A percentile compares a stretch with the other conserved stretches of the same genome.
Conservation (phyloP, 2,888 invertebrate species). For the Heliconius aoede region DNA sequence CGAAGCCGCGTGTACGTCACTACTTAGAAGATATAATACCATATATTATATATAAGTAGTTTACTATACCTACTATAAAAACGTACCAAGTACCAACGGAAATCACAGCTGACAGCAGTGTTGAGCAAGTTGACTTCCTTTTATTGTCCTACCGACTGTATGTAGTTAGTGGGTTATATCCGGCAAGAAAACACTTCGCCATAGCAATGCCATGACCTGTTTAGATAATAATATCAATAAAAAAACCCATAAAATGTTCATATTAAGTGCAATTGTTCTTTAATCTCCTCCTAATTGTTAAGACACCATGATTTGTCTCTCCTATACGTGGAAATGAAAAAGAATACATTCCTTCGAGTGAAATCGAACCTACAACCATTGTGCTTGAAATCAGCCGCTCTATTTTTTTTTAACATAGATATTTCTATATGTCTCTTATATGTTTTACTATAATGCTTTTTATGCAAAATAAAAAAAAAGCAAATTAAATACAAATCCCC, state of each 20-base stretch:
- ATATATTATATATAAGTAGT: background rate
- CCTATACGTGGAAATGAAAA: background rate
- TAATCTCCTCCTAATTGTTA: background rate
- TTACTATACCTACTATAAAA: background rate
- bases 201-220: background rate
- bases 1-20: too few species aligned
- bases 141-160: slow-evolving; percentile 53
- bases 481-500: background rate
- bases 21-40: background rate
- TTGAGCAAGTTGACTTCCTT: slow-evolving; percentile 49
- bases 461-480: background rate
- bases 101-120: slow-evolving; percentile 32
- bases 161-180: slow-evolving; percentile 51
- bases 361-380: too few species aligned
- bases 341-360: too few species aligned
- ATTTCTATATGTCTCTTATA: too few species aligned
- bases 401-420: too few species aligned
- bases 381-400: too few species aligned
- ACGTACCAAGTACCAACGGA: slow-evolving; percentile 15
- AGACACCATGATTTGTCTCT: background rate
- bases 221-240: background rate
- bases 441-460: too few species aligned
- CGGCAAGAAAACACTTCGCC: slow-evolving; percentile 25
- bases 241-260: background rate
- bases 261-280: background rate